Percentiles rank a stretch among this genome's conserved stretches.
Conservation (phyloP, 2,888 invertebrate genomes). For the Leucophenga montana region DNA sequence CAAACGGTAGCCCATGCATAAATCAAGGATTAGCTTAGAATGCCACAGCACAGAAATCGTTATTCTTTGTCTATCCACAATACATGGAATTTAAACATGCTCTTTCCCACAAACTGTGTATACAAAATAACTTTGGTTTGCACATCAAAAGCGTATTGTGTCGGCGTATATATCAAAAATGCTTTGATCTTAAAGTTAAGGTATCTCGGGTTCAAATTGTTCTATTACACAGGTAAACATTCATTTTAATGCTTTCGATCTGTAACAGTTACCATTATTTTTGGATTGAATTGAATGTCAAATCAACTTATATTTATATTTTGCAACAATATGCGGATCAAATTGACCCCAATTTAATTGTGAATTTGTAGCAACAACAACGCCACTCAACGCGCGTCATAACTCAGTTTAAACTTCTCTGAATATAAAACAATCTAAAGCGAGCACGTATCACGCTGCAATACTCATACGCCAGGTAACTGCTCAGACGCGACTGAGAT, state of each 20-base stretch:
- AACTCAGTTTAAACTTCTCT: too few relatives aligned
- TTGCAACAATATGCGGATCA: too few relatives aligned
- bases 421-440: neutral
- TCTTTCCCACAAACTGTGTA: slow-evolving; percentile 37
- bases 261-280: too few relatives aligned
- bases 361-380: too few relatives aligned
- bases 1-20: slow-evolving; percentile 64
- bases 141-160: slow-evolving; percentile 37
- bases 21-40: slow-evolving; percentile 54
- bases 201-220: too few relatives aligned
- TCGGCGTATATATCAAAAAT: slow-evolving; percentile 59
- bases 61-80: too few relatives aligned
- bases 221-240: too few relatives aligned
- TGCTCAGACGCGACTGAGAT: slow-evolving; percentile 5
- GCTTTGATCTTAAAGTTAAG: slow-evolving; percentile 54
- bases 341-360: too few relatives aligned
- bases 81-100: slow-evolving; percentile 2
- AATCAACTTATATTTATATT: too few relatives aligned
- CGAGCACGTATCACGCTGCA: slow-evolving; percentile 38
- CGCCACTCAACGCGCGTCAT: too few relatives aligned
- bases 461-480: slow-evolving; percentile 56
- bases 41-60: slow-evolving; percentile 1
- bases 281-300: too few relatives aligned
- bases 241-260: too few relatives aligned
- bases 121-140: slow-evolving; percentile 3